phyloP scores from a whole-genome alignment of 1,140 invertebrate genomes.

The Procambarus clarkii region DNA sequence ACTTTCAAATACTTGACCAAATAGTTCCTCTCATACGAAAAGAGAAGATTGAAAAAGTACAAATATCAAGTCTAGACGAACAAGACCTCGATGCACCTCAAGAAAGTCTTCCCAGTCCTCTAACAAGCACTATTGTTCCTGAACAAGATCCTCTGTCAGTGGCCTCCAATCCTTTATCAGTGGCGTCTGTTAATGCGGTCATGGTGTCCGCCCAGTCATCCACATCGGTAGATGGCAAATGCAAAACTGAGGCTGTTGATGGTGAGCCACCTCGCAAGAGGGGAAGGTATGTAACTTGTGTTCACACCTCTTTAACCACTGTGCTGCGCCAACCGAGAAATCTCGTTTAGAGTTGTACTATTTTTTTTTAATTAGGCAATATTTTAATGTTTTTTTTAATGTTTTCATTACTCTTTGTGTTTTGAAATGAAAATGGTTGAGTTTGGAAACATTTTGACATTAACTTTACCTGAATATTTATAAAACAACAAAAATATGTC shows the following conservation, averaged over 20 bases:
- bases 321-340: no score
- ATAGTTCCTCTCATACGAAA: slow-evolving; percentile 58
- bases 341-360: no score
- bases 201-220: background rate
- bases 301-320: background rate
- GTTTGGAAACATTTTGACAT: no score
- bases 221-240: background rate
- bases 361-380: no score
- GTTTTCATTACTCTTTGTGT: no score
- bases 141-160: slow-evolving; percentile 6
- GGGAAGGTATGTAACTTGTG: slow-evolving; percentile 18
- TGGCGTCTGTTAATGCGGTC: background rate
- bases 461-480: no score
- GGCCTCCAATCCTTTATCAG: background rate
- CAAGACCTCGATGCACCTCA: slow-evolving; percentile 11
- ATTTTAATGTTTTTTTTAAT: no score
- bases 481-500: no score
- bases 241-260: slow-evolving; percentile 28
- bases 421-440: no score
- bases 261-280: slow-evolving; percentile 45
- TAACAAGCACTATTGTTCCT: slow-evolving; percentile 14
- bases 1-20: slow-evolving; percentile 62
- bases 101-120: slow-evolving; percentile 19
- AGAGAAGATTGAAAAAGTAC: slow-evolving; percentile 46
- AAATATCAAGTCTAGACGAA: background rate